Evolutionary conservation across 2,888 invertebrate species (phyloP).

Genomic region (Hedychridium roseum): DNA sequence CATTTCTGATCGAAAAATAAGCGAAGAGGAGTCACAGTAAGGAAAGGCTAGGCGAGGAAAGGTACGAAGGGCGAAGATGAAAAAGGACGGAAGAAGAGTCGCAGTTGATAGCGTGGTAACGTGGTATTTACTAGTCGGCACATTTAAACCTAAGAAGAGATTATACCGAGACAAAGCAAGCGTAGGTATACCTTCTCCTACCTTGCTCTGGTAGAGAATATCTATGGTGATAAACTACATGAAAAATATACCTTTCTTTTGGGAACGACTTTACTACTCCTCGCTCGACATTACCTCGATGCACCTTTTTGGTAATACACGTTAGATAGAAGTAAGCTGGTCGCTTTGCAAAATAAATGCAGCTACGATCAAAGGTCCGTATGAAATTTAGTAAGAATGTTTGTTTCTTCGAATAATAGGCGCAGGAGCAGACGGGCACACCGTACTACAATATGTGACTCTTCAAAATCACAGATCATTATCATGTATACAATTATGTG

Average conservation of each 20-base stretch:
- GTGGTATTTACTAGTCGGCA: too few species aligned
- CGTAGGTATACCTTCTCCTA: constrained; percentile 63
- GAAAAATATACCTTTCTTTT: constrained; percentile 36
- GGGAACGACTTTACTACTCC: constrained; percentile 33
- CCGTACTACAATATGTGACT: constrained; percentile 43
- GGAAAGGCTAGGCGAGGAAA: too few species aligned
- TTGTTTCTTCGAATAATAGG: constrained; percentile 39
- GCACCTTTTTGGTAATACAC: constrained; percentile 32
- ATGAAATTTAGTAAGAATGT: constrained; percentile 38
- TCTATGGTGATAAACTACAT: constrained; percentile 39
- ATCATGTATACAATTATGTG: constrained; percentile 56
- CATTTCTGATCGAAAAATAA: constrained; percentile 44
- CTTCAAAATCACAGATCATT: constrained; percentile 48
- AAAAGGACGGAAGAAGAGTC: too few species aligned
- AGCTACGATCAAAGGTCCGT: constrained; percentile 39
- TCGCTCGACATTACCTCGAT: constrained; percentile 33
- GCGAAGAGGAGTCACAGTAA: background rate
- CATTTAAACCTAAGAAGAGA: constrained; percentile 49
- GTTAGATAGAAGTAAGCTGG: constrained; percentile 36
- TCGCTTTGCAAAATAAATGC: constrained; percentile 37
- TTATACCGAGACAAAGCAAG: constrained; percentile 57
- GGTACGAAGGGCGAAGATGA: too few species aligned
- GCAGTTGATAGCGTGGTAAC: too few species aligned
- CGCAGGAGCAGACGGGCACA: constrained; percentile 40
- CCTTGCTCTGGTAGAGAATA: constrained; percentile 53